These are phyloP conservation scores for Ctenodactylus gundi DNA, from an alignment of 2,113 vertebrate species.

Conservation along the genomic window DNA sequence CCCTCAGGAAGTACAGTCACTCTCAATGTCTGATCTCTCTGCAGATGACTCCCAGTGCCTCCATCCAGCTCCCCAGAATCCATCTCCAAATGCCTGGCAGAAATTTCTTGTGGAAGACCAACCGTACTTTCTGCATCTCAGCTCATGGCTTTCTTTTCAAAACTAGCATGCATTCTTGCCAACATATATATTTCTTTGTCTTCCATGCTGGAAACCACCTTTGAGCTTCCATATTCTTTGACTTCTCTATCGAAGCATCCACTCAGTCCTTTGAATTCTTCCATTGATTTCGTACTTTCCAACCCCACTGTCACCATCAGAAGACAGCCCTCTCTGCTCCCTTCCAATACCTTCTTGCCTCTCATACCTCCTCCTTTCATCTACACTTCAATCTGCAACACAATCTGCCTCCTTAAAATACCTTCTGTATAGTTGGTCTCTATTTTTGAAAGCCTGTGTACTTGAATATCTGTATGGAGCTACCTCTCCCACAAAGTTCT, in stretches of 20 bases:
- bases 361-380: not conserved
- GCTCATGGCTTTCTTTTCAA: not conserved
- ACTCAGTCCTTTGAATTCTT: not conserved
- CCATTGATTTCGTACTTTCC: not conserved
- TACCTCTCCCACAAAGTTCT: not conserved
- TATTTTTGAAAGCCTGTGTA: not conserved
- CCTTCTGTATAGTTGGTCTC: not conserved
- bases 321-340: not conserved
- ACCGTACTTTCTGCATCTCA: not conserved
- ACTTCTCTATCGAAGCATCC: not conserved
- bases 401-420: not conserved
- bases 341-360: not conserved
- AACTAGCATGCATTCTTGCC: not conserved
- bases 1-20: not conserved
- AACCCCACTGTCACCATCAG: not conserved
- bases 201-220: not conserved
- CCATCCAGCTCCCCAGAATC: not conserved
- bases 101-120: not conserved
- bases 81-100: not conserved
- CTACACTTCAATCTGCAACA: not conserved
- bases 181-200: not conserved
- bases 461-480: not conserved
- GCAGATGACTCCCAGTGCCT: not conserved
- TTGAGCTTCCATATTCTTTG: not conserved
- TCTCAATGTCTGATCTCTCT: not conserved